Base-by-base conservation (phyloP, 2,888 invertebrate genomes). In the Agrilus biguttatus region DNA sequence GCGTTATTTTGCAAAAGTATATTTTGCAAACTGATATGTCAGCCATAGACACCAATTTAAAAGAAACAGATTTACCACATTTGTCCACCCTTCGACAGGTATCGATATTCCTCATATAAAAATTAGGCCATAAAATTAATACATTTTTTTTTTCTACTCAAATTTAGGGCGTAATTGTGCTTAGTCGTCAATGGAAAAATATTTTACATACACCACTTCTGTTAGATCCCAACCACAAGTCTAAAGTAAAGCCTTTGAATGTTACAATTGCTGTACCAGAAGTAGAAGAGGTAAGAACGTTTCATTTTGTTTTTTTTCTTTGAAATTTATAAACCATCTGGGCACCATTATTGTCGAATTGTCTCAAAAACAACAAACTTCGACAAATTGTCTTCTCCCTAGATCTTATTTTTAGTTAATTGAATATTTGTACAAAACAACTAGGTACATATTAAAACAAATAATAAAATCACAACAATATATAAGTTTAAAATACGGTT, bases 141-240 rank as follows among this genome's bases (percentile, higher is more conserved):
- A 13, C 14, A 14, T 17, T 14, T 4, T 10, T 4, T 10, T 28
- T 28, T 28, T 10, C 28, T 36, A 12, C 33, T 40, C 21, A 36
- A 13, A n/a, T 62, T 41, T 60, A 87, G 83, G 95, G 95, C 23
- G 85, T 96, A n/a, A 87, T 96, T 60, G 95, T 95, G 21, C 71
- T 96, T 42, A 91, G 91, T 57, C 77, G 95, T 1, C 95, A 96
- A 62, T 96, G 95, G 96, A 95, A 95, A 68, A 93, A 91, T 64
- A 85, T 90, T 3, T 69, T 96, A 14, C 93, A 95, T 63, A 93
- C 93, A 51, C 95, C 96, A 0, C 71, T 91, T 49, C 70, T 95
- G 35, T 74, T 91, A 42, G 89, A 63, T 49, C 88, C 90, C 61
- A 89, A 87, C 62, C 86, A 89, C 60, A 87, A 88, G 70, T 81